These are phyloP conservation scores for Muscidifurax raptorellus DNA, from an alignment of 1,140 invertebrate species.

Conservation along the genomic window DNA sequence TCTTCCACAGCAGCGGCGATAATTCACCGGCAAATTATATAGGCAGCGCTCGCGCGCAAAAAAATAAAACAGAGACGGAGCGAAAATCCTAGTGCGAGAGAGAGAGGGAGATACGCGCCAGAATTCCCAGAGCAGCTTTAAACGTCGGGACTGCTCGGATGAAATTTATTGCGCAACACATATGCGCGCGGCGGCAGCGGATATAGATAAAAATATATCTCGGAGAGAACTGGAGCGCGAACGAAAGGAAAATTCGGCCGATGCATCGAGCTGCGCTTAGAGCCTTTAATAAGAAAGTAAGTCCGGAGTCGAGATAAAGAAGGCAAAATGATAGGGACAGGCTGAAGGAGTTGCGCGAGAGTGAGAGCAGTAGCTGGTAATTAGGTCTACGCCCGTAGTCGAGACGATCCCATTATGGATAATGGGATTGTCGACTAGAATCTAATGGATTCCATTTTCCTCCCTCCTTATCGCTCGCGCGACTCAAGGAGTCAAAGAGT, in stretches of 20 bases:
- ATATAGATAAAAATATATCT: not conserved
- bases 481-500: constrained; percentile 21
- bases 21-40: constrained; percentile 16
- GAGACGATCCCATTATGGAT: constrained; percentile 50
- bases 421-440: constrained; percentile 50
- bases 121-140: constrained; percentile 16
- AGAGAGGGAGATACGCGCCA: not conserved
- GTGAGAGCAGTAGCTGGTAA: constrained; percentile 36
- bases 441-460: constrained; percentile 47
- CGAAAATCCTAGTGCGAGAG: not conserved
- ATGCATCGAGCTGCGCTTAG: not conserved
- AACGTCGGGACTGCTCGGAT: constrained; percentile 9
- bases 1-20: not conserved
- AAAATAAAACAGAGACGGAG: not conserved
- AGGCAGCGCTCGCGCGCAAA: not conserved
- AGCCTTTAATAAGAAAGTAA: constrained; percentile 5
- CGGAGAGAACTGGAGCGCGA: not conserved
- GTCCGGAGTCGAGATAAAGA: not conserved
- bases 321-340: not conserved
- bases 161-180: constrained; percentile 19
- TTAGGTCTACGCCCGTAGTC: constrained; percentile 36
- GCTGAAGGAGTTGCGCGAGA: not conserved
- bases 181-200: not conserved
- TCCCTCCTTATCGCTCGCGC: constrained; percentile 3
- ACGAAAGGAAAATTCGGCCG: not conserved